Base-by-base conservation (phyloP, 2,113 vertebrate genomes). In the Puma concolor region DNA sequence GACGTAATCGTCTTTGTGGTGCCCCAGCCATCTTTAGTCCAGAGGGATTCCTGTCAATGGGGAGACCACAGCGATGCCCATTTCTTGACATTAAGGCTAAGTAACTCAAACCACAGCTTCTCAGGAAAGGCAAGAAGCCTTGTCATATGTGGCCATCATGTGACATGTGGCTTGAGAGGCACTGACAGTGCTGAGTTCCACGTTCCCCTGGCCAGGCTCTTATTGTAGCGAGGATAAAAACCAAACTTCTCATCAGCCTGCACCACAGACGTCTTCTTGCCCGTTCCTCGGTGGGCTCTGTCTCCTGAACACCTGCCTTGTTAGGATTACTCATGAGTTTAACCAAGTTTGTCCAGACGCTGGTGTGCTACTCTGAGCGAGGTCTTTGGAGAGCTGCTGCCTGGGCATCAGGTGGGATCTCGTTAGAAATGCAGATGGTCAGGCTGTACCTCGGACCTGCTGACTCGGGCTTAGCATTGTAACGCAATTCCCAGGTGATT, bases 151-250 rank as follows among this genome's bases (percentile, higher is more conserved):
- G 33, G 10, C 48, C 31, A 16, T 71, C 9, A 5, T 9, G 48
- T 41, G 50, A 74, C 10, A 7, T 5, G 1, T 38, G 88, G 67
- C 38, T 50, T 0, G n/a, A 60, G 88, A 64, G 31, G 2, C 33
- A 60, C 0, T 3, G 36, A 14, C 0, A n/a, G 29, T 33, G 57
- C 14, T 15, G 44, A 67, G 52, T 36, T 15, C 11, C 1, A 1
- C 17, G 0, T 4, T 77, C 38, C 63, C 36, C 3, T 31, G 54
- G 8, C 25, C 16, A 29, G 38, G 48, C 33, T 82, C 38, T 23
- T 0, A 21, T 4, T n/a, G 23, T 31, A 15, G 8, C 31, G 17
- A 16, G n/a, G 17, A 12, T 31, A 17, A 50, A 60, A 85, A 41
- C 2, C 63, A 57, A 25, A 44, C 23, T 31, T 76, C n/a, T 63